Percentiles rank a stretch among this genome's conserved stretches.
Conservation (phyloP, 2,888 invertebrate genomes). For the Calameuta pallipes region DNA sequence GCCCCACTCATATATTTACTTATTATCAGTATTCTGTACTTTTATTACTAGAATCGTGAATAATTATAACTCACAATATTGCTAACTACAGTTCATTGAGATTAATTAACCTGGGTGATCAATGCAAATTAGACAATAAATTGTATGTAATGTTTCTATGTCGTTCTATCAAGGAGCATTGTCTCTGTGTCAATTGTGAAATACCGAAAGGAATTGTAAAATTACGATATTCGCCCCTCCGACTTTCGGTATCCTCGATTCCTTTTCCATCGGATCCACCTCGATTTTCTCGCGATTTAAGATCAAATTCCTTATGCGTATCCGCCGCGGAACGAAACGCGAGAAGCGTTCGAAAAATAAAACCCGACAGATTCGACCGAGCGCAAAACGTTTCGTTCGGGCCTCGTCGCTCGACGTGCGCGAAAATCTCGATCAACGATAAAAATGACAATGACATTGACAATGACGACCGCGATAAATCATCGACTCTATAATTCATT, state of each 20-base stretch:
- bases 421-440: neutral
- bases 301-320: neutral
- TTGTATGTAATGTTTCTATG: constrained; percentile 29
- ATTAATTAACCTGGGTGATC: constrained; percentile 40
- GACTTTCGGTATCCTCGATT: no score
- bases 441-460: no score
- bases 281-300: no score
- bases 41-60: constrained; percentile 50
- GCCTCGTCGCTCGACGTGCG: neutral
- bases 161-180: constrained; percentile 34
- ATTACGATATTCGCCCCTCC: no score
- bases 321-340: neutral
- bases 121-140: constrained; percentile 47
- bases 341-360: neutral
- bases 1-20: constrained; percentile 40
- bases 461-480: constrained; percentile 18
- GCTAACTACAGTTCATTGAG: constrained; percentile 45
- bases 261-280: no score
- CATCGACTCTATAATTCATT: constrained; percentile 43
- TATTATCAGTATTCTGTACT: constrained; percentile 47
- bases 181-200: neutral
- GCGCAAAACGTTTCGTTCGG: neutral
- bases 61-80: constrained; percentile 50
- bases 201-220: no score
- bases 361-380: neutral